Percentiles rank a stretch among this genome's conserved stretches.
These are phyloP conservation scores for Furcifer pardalis DNA, from an alignment of 2,797 vertebrate genomes.

Conservation along the genomic window DNA sequence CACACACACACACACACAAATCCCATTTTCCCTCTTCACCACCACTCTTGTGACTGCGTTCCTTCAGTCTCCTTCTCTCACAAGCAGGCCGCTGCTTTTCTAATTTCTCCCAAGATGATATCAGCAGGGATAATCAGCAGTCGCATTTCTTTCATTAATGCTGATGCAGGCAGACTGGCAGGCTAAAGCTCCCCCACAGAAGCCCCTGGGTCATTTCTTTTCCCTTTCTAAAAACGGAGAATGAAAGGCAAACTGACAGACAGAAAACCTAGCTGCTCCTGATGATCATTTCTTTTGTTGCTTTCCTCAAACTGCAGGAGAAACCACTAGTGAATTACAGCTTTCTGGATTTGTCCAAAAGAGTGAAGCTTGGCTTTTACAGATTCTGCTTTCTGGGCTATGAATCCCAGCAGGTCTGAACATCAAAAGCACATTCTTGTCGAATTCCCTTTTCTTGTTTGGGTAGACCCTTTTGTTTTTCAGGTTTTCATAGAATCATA, in stretches of 20 bases:
- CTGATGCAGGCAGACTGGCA: conserved; percentile 34
- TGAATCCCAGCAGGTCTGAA: background rate
- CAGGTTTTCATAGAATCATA: no score
- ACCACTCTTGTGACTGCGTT: conserved; percentile 44
- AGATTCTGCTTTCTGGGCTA: background rate
- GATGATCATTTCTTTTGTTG: background rate
- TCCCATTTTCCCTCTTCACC: conserved; percentile 49
- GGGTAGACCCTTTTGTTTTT: background rate
- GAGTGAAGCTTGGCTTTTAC: background rate
- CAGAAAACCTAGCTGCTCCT: background rate
- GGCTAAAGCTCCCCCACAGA: background rate
- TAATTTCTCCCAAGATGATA: conserved; percentile 56
- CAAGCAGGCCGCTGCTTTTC: conserved; percentile 42
- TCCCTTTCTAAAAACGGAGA: background rate
- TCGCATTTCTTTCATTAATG: conserved; percentile 52
- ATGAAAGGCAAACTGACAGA: background rate
- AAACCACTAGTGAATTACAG: background rate
- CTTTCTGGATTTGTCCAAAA: conserved; percentile 16
- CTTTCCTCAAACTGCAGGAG: rapidly evolving
- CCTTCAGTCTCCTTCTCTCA: conserved; percentile 37
- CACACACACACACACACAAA: no score
- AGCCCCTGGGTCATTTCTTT: background rate
- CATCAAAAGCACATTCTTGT: background rate
- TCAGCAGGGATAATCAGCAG: conserved; percentile 45
- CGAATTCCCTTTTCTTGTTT: background rate